Evolutionary conservation across 2,888 invertebrate species (phyloP).

Genomic region (Rhamphomyia laevipes): DNA sequence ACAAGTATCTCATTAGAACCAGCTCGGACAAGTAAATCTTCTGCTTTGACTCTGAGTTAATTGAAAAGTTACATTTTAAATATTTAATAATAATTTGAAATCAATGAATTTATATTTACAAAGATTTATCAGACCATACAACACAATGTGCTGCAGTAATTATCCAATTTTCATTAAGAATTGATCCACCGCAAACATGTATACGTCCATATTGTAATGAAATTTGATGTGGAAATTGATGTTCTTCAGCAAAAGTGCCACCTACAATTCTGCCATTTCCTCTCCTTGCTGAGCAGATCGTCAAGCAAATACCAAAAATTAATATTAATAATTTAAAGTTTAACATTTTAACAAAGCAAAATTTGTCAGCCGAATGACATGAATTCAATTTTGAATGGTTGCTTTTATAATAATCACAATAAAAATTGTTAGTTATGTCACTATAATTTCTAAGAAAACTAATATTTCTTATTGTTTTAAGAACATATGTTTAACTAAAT

Average conservation of each 20-base stretch:
- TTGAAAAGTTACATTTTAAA: background rate
- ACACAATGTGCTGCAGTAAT: constrained; percentile 32
- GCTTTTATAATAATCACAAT: too few species aligned
- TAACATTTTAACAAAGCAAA: too few species aligned
- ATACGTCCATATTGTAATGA: constrained; percentile 24
- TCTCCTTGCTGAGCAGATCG: too few species aligned
- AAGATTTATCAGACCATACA: constrained; percentile 9
- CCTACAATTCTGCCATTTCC: constrained; percentile 17
- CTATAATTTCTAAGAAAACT: too few species aligned
- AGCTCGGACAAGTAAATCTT: constrained; percentile 24
- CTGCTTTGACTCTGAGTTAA: constrained; percentile 21
- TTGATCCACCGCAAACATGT: constrained; percentile 26
- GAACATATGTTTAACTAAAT: too few species aligned
- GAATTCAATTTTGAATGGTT: too few species aligned
- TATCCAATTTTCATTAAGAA: constrained; percentile 18
- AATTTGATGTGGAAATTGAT: constrained; percentile 33
- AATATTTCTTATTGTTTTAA: too few species aligned
- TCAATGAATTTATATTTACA: constrained; percentile 13
- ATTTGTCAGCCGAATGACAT: too few species aligned
- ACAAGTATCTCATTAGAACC: constrained; percentile 27
- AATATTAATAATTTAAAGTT: too few species aligned
- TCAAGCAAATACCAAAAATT: too few species aligned
- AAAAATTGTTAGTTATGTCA: too few species aligned
- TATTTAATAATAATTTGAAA: constrained; percentile 19
- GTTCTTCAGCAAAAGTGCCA: constrained; percentile 25